These are phyloP conservation scores for Trachelus stipa DNA, from an alignment of 2,888 invertebrate species.

Conservation along the genomic window DNA sequence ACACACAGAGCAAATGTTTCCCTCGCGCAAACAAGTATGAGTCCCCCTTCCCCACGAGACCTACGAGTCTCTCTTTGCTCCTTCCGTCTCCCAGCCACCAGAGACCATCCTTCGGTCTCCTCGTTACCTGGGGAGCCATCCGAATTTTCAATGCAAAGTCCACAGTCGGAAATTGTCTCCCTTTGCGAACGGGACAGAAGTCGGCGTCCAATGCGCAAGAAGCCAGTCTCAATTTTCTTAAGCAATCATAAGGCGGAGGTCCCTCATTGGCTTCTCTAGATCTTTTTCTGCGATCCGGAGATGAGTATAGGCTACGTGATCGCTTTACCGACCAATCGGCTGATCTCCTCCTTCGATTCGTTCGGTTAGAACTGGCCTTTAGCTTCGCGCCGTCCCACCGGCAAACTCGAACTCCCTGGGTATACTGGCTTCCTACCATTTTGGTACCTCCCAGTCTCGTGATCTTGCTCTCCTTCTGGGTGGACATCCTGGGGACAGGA, in stretches of 20 bases:
- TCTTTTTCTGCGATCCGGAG: background rate
- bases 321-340: background rate
- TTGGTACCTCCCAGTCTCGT: too few species aligned
- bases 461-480: too few species aligned
- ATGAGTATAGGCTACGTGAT: slow-evolving; percentile 1
- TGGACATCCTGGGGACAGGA: too few species aligned
- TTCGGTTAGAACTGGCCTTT: slow-evolving; percentile 1
- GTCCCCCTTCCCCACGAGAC: slow-evolving; percentile 16
- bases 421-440: too few species aligned
- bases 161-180: too few species aligned
- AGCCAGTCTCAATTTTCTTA: slow-evolving; percentile 26
- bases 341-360: background rate
- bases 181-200: background rate
- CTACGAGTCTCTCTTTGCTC: background rate
- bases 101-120: background rate
- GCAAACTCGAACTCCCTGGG: too few species aligned
- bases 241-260: slow-evolving; percentile 21
- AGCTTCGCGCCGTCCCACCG: too few species aligned
- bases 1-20: slow-evolving; percentile 46
- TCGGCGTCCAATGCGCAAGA: background rate
- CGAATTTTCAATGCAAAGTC: too few species aligned
- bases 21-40: slow-evolving; percentile 42
- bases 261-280: background rate
- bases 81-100: background rate
- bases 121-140: too few species aligned